Conservation (phyloP, 1,140 invertebrate genomes). For the Cyrtorhinus lividipennis region DNA sequence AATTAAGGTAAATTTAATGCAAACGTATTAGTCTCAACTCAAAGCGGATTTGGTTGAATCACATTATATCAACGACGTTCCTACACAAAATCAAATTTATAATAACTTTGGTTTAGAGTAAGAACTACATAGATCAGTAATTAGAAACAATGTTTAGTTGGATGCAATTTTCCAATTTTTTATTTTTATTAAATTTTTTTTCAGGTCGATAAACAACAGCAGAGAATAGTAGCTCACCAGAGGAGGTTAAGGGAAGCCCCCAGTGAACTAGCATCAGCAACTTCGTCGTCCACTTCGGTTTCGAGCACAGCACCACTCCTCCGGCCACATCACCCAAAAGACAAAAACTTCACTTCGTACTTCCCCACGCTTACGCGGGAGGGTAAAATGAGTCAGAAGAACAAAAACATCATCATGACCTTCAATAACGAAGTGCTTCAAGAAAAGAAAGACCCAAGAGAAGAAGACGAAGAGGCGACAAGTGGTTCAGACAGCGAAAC, state of each 20-base stretch:
- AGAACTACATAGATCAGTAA: no score
- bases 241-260: neutral
- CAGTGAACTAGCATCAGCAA: neutral
- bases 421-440: neutral
- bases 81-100: no score
- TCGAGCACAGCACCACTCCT: conserved; percentile 1
- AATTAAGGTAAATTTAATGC: no score
- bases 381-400: neutral
- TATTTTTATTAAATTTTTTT: no score
- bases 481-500: neutral
- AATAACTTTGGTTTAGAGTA: no score
- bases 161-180: no score
- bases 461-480: neutral
- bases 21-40: no score
- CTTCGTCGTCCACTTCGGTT: neutral
- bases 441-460: neutral
- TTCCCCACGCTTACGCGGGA: neutral
- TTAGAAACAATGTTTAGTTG: no score
- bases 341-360: neutral
- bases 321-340: neutral
- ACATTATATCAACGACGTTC: no score
- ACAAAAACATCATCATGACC: conserved; percentile 5
- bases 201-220: neutral
- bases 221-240: neutral
- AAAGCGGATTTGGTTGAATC: no score